A percentile compares a stretch with the other conserved stretches of the same genome.
Evolutionary conservation across 2,113 vertebrate species (phyloP).

Genomic region (Misgurnus mizolepis): DNA sequence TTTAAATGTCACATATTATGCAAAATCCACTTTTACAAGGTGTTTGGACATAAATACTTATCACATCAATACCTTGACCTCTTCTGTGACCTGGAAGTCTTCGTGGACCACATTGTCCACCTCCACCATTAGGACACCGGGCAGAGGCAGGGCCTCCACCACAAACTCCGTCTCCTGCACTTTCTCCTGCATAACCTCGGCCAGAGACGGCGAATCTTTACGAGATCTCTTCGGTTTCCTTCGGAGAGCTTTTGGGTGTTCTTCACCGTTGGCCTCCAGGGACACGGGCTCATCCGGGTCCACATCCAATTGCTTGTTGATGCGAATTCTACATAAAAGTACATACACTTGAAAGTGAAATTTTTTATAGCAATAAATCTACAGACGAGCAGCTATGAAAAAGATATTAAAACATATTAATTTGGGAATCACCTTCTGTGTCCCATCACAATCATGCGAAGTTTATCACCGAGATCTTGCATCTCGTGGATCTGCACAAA

Average conservation of each 20-base stretch:
- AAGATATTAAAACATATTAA: too few relatives aligned
- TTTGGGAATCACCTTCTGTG: slow-evolving; percentile 79
- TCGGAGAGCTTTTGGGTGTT: slow-evolving; percentile 68
- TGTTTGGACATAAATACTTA: too few relatives aligned
- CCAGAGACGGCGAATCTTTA: slow-evolving; percentile 72
- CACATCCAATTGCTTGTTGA: slow-evolving; percentile 83
- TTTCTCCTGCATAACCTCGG: slow-evolving; percentile 65
- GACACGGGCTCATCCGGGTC: slow-evolving; percentile 76
- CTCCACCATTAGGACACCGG: slow-evolving; percentile 91
- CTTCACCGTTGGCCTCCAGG: slow-evolving; percentile 55
- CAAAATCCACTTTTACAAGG: too few relatives aligned
- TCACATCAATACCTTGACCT: slow-evolving; percentile 85
- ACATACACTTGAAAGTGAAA: slow-evolving; percentile 7
- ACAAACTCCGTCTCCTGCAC: slow-evolving; percentile 66
- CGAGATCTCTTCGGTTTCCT: slow-evolving; percentile 76
- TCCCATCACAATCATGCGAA: slow-evolving; percentile 98
- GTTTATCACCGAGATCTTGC: slow-evolving; percentile 96
- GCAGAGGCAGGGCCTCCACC: slow-evolving; percentile 63
- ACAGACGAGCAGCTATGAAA: too few relatives aligned
- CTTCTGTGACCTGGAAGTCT: slow-evolving; percentile 94
- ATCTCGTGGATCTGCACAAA: slow-evolving; percentile 99
- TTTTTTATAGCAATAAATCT: too few relatives aligned
- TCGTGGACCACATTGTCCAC: slow-evolving; percentile 93
- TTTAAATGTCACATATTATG: too few relatives aligned
- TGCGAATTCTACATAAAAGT: slow-evolving; percentile 78